Percentiles rank a stretch among this genome's conserved stretches.
These are phyloP conservation scores for Morbakka virulenta DNA, from an alignment of 30 jellyfish, hydroid and myxozoan species.

Conservation along the genomic window DNA sequence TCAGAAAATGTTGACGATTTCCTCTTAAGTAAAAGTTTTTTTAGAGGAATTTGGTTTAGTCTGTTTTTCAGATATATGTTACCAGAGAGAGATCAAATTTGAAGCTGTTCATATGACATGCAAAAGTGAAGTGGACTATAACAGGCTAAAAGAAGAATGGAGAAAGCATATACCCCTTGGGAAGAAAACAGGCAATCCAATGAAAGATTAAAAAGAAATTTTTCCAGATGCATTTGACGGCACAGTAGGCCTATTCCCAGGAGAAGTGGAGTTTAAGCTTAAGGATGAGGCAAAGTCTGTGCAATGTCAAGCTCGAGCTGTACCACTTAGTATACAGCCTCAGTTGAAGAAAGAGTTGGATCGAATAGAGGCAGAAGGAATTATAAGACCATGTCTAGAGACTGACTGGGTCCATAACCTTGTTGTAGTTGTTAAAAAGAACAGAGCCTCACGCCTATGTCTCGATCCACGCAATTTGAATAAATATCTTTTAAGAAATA, in stretches of 20 bases:
- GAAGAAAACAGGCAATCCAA: slow-evolving; percentile 7
- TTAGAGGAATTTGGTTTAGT: too few relatives aligned
- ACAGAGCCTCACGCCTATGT: slow-evolving; percentile 28
- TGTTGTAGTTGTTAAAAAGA: slow-evolving; percentile 21
- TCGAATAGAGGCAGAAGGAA: too few relatives aligned
- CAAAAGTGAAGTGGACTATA: slow-evolving; percentile 1
- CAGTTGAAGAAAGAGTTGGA: too few relatives aligned
- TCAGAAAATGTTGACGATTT: too few relatives aligned
- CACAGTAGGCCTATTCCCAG: too few relatives aligned
- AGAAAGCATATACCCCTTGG: slow-evolving; percentile 14
- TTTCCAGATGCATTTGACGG: too few relatives aligned
- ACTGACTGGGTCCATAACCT: slow-evolving; percentile 26
- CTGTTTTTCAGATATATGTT: too few relatives aligned
- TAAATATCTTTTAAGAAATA: slow-evolving; percentile 8
- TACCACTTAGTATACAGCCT: slow-evolving; percentile 6
- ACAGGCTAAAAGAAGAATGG: slow-evolving; percentile 1
- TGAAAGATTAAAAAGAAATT: too few relatives aligned
- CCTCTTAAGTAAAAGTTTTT: too few relatives aligned
- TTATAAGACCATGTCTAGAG: slow-evolving; percentile 3
- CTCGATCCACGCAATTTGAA: too few relatives aligned
- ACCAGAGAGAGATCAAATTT: too few relatives aligned
- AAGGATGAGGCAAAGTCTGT: slow-evolving; percentile 25
- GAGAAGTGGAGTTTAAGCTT: slow-evolving; percentile 30
- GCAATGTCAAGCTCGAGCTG: slow-evolving; percentile 3
- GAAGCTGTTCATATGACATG: slow-evolving; percentile 36